Conservation (phyloP, 1,140 invertebrate genomes). For the Eurosta solidaginis region DNA sequence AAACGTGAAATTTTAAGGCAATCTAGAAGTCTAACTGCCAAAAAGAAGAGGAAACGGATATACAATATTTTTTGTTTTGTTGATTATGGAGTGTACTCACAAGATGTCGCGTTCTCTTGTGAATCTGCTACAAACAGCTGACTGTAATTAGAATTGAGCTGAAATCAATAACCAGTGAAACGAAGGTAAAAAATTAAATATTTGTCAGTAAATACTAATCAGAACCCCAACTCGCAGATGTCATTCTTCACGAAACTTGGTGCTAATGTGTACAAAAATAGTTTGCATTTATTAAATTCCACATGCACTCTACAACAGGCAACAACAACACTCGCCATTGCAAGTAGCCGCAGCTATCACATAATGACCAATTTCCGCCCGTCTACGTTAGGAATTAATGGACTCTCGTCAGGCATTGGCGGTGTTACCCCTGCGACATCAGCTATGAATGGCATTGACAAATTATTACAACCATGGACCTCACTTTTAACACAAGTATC, state of each 20-base stretch:
- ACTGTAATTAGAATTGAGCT: too few relatives aligned
- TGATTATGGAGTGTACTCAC: too few relatives aligned
- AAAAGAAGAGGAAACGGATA: too few relatives aligned
- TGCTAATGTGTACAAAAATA: neutral
- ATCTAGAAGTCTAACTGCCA: too few relatives aligned
- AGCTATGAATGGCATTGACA: conserved; percentile 28
- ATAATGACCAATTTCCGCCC: neutral
- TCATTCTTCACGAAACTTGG: neutral
- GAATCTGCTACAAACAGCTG: too few relatives aligned
- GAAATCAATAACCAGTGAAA: too few relatives aligned
- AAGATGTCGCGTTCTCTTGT: too few relatives aligned
- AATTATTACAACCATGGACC: conserved; percentile 40
- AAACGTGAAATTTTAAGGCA: too few relatives aligned
- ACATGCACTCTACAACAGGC: neutral
- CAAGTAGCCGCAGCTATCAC: neutral
- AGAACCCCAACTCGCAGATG: neutral
- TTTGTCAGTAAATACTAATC: neutral
- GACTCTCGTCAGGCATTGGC: neutral
- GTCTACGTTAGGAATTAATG: neutral
- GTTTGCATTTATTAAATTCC: neutral
- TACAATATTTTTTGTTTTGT: too few relatives aligned
- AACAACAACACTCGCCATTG: neutral
- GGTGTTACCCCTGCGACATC: neutral
- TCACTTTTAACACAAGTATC: conserved; percentile 48
- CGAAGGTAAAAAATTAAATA: neutral